These are phyloP conservation scores for Hyposoter dolosus DNA, from an alignment of 2,888 invertebrate species.

Conservation along the genomic window DNA sequence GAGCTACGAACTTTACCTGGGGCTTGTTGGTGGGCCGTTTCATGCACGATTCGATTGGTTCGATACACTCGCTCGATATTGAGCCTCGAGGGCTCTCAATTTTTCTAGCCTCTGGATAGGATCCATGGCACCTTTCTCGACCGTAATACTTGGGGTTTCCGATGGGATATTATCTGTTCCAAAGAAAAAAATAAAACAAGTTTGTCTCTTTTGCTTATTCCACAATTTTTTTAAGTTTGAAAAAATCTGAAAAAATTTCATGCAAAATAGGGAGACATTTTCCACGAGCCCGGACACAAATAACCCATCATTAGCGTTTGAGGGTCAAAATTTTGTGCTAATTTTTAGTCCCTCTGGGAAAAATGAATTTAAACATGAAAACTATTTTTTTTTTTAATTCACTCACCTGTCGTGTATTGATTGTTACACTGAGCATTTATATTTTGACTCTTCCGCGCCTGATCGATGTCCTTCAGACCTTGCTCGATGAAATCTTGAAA, in stretches of 20 bases:
- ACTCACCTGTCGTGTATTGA: slow-evolving; percentile 77
- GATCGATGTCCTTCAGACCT: slow-evolving; percentile 89
- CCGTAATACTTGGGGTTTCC: slow-evolving; percentile 72
- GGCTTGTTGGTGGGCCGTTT: slow-evolving; percentile 60
- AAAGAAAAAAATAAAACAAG: neutral
- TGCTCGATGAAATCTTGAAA: slow-evolving; percentile 95
- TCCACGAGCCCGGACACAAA: too few relatives aligned
- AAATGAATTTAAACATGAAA: neutral
- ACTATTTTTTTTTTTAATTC: neutral
- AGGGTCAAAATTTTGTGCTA: too few relatives aligned
- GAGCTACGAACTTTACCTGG: slow-evolving; percentile 32
- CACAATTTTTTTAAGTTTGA: too few relatives aligned
- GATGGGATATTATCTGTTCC: slow-evolving; percentile 68
- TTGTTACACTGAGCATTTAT: slow-evolving; percentile 77
- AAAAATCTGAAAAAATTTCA: too few relatives aligned
- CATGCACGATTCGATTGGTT: slow-evolving; percentile 80
- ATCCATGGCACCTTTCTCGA: slow-evolving; percentile 80
- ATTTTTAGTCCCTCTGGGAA: too few relatives aligned
- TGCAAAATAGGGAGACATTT: too few relatives aligned
- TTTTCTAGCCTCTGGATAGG: slow-evolving; percentile 82
- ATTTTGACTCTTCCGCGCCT: slow-evolving; percentile 81
- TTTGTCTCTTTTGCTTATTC: too few relatives aligned
- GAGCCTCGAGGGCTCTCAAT: slow-evolving; percentile 80
- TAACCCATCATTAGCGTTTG: too few relatives aligned
- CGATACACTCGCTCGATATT: slow-evolving; percentile 77